phyloP scores from a whole-genome alignment of 1,140 invertebrate genomes.

The Bombus vancouverensis region DNA sequence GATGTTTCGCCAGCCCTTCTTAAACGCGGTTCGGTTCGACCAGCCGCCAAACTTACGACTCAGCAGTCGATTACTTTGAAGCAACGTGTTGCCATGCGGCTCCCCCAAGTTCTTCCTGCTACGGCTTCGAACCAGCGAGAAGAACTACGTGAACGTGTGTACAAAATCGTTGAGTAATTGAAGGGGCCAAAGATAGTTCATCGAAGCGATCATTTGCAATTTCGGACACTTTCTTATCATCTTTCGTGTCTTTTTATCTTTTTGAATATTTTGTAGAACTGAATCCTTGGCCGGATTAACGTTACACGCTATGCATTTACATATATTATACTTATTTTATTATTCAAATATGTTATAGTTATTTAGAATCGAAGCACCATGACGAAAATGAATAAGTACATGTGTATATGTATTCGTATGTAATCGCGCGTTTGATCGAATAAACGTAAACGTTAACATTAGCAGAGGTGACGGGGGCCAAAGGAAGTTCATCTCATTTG shows the following conservation, averaged over 20 bases:
- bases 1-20: neutral
- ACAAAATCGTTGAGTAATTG: neutral
- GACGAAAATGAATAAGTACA: too few relatives aligned
- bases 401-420: too few relatives aligned
- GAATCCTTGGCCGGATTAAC: too few relatives aligned
- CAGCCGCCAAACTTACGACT: slow-evolving; percentile 40
- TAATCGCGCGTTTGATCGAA: too few relatives aligned
- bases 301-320: too few relatives aligned
- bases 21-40: neutral
- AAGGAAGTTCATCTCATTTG: too few relatives aligned
- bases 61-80: slow-evolving; percentile 38
- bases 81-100: slow-evolving; percentile 31
- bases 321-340: too few relatives aligned
- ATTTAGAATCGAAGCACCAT: too few relatives aligned
- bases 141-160: neutral
- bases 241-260: neutral
- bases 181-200: neutral
- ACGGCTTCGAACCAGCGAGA: neutral
- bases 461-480: too few relatives aligned
- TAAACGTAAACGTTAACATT: too few relatives aligned
- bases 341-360: too few relatives aligned
- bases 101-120: neutral
- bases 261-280: neutral
- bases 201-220: neutral
- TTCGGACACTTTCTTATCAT: neutral